Conservation (phyloP, 2,888 invertebrate species). For the Leptinotarsa rubiginosa region DNA sequence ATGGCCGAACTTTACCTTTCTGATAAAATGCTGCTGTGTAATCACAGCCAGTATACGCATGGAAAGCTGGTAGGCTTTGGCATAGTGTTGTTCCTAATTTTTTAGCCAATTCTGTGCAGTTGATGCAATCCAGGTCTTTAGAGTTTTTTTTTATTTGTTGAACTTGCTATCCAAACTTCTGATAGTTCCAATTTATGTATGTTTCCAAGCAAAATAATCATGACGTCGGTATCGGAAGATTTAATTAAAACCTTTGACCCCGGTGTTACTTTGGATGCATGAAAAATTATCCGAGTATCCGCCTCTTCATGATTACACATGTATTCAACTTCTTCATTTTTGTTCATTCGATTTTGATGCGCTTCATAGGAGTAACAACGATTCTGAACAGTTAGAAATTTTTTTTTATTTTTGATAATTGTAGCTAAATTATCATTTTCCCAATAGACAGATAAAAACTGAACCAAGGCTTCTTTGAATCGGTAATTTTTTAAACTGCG, state of each 20-base stretch:
- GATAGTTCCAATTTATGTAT: constrained; percentile 49
- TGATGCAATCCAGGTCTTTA: too few relatives aligned
- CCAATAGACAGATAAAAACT: constrained; percentile 55
- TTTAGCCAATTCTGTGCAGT: constrained; percentile 44
- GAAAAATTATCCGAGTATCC: constrained; percentile 49
- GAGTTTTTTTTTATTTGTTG: constrained; percentile 38
- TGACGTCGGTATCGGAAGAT: too few relatives aligned
- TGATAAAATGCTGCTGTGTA: too few relatives aligned
- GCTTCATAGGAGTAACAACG: constrained; percentile 39
- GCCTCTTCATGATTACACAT: constrained; percentile 54
- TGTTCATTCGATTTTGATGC: constrained; percentile 35
- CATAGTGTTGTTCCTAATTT: constrained; percentile 1
- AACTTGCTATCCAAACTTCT: constrained; percentile 50
- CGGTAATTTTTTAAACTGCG: constrained; percentile 52
- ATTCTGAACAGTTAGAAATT: constrained; percentile 39
- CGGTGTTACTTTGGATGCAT: constrained; percentile 13
- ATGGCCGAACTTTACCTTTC: too few relatives aligned
- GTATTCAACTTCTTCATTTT: constrained; percentile 49
- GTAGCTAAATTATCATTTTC: constrained; percentile 38
- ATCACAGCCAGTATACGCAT: too few relatives aligned
- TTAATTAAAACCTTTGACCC: too few relatives aligned
- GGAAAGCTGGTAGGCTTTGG: too few relatives aligned
- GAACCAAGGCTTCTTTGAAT: constrained; percentile 56
- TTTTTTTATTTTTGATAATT: constrained; percentile 24
- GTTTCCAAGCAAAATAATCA: constrained; percentile 49